Conservation (phyloP, 2,888 invertebrate genomes). For the Agonum fuliginosum region DNA sequence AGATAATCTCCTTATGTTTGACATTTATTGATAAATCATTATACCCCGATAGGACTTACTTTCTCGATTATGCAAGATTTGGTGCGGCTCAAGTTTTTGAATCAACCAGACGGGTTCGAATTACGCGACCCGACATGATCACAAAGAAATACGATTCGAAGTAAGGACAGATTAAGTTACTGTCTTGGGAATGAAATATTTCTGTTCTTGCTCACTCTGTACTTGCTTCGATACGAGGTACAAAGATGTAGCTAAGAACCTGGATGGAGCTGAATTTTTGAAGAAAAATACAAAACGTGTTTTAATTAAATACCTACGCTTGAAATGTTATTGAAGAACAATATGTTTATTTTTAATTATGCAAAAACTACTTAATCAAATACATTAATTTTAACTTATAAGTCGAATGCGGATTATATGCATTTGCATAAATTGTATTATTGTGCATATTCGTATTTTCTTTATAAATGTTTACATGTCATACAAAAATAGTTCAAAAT, state of each 20-base stretch:
- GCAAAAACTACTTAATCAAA: too few species aligned
- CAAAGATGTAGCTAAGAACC: not conserved
- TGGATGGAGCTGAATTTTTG: not conserved
- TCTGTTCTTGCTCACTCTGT: not conserved
- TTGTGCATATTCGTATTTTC: too few species aligned
- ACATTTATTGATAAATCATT: conserved; percentile 11
- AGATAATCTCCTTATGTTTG: conserved; percentile 3
- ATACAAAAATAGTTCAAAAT: too few species aligned
- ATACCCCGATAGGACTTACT: conserved; percentile 11
- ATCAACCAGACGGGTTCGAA: not conserved
- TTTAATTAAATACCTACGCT: too few species aligned
- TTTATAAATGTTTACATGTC: too few species aligned
- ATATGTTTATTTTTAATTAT: too few species aligned
- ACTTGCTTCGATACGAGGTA: conserved; percentile 2
- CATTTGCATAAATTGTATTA: too few species aligned
- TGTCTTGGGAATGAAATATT: conserved; percentile 51
- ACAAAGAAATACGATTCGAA: conserved; percentile 40
- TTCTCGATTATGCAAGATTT: not conserved
- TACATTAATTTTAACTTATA: too few species aligned
- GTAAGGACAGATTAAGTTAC: conserved; percentile 49
- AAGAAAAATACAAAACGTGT: too few species aligned
- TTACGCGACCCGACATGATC: conserved; percentile 21
- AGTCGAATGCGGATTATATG: too few species aligned
- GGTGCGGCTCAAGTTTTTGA: not conserved
- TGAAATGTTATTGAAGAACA: too few species aligned